Conservation (phyloP, 2,797 vertebrate genomes). For the Silurus aristotelis region DNA sequence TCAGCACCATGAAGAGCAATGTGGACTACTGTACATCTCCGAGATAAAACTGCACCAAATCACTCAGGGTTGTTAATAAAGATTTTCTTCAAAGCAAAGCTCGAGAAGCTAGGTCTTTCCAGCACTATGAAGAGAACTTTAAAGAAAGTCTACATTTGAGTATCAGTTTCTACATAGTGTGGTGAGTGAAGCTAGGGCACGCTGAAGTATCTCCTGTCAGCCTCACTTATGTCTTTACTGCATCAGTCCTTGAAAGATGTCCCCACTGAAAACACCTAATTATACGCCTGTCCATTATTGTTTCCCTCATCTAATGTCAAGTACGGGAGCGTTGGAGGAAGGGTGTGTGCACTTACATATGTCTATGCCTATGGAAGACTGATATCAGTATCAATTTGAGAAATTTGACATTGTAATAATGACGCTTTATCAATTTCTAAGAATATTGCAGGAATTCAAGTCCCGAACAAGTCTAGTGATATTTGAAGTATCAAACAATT, state of each 20-base stretch:
- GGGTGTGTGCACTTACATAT: neutral
- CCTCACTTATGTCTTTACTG: conserved; percentile 45
- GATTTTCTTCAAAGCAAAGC: conserved; percentile 15
- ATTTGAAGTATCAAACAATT: neutral
- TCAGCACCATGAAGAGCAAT: conserved; percentile 31
- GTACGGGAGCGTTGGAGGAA: conserved; percentile 27
- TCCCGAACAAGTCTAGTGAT: neutral
- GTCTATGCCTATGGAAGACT: neutral
- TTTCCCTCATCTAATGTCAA: conserved; percentile 54
- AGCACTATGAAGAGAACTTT: conserved; percentile 3
- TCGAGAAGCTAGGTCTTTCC: neutral
- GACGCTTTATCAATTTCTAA: neutral
- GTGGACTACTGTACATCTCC: neutral
- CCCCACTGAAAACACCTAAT: conserved; percentile 54
- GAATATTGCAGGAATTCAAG: neutral
- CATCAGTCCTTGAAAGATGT: conserved; percentile 45
- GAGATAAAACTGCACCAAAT: conserved; percentile 8
- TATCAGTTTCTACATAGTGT: conserved; percentile 13
- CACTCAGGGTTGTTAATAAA: conserved; percentile 4
- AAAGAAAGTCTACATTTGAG: conserved; percentile 13
- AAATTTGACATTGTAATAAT: neutral
- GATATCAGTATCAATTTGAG: neutral
- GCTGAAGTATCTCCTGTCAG: conserved; percentile 34
- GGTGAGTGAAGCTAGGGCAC: conserved; percentile 21
- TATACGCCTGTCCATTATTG: conserved; percentile 56